Percentiles rank a stretch among this genome's conserved stretches.
Evolutionary conservation across 2,113 vertebrate genomes (phyloP).

Genomic region (Dromiciops gliroides): DNA sequence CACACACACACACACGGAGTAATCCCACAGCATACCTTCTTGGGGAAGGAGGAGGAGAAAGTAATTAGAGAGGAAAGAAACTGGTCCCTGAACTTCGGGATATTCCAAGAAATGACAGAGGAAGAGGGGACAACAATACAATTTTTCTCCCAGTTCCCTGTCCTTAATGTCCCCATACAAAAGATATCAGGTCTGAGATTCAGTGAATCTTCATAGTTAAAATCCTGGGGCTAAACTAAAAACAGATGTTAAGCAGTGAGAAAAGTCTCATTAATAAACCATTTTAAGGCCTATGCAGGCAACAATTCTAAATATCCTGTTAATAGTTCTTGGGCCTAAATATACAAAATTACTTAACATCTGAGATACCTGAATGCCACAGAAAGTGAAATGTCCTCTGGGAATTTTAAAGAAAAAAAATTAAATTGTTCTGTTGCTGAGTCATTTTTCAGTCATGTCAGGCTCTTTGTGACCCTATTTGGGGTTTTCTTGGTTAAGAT

Average conservation of each 20-base stretch:
- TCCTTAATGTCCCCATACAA: constrained; percentile 3
- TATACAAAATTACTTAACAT: constrained; percentile 47
- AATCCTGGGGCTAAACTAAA: neutral
- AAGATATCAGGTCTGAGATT: constrained; percentile 10
- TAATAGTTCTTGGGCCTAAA: constrained; percentile 33
- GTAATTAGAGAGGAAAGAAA: constrained; percentile 18
- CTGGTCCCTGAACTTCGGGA: neutral
- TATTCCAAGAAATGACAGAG: neutral
- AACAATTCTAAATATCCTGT: constrained; percentile 49
- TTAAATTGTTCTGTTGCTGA: neutral
- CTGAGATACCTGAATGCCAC: neutral
- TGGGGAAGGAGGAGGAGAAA: neutral
- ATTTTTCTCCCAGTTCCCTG: neutral
- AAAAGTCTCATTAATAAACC: constrained; percentile 41
- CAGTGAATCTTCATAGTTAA: neutral
- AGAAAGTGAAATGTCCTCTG: constrained; percentile 25
- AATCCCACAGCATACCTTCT: neutral
- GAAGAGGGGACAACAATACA: neutral
- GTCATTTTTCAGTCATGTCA: neutral
- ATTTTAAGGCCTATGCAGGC: constrained; percentile 46
- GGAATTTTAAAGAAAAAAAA: constrained; percentile 23
- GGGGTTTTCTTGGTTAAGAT: neutral
- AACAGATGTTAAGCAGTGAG: constrained; percentile 37
- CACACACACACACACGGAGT: no score
- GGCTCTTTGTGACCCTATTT: neutral